A percentile compares a stretch with the other conserved stretches of the same genome.
Evolutionary conservation across 2,888 invertebrate genomes (phyloP).

Genomic region (Cybosia mesomella): DNA sequence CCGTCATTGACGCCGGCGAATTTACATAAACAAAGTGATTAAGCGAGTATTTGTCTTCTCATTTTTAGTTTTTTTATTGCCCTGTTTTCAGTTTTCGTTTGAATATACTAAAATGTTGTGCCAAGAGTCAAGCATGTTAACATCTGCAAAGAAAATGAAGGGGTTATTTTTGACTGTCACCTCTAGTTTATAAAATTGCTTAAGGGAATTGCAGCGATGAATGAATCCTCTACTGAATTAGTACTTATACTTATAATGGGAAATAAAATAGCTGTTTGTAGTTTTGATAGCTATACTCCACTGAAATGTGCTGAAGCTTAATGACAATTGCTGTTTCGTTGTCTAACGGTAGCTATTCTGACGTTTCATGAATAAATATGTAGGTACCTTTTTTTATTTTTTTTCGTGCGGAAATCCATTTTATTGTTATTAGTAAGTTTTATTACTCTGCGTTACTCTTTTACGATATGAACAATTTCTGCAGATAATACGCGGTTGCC

Average conservation of each 20-base stretch:
- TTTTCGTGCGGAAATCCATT: too few species aligned
- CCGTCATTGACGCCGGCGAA: conserved; percentile 56
- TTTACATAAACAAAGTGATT: conserved; percentile 71
- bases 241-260: conserved; percentile 14
- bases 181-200: conserved; percentile 44
- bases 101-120: conserved; percentile 60
- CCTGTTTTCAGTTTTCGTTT: conserved; percentile 56
- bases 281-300: conserved; percentile 1
- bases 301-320: background rate
- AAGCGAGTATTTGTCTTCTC: conserved; percentile 58
- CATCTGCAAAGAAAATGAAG: conserved; percentile 62
- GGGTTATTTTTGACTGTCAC: conserved; percentile 66
- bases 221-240: conserved; percentile 41
- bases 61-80: conserved; percentile 55
- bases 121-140: conserved; percentile 69
- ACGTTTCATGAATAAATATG: background rate
- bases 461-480: conserved; percentile 16
- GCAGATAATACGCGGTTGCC: background rate
- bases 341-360: background rate
- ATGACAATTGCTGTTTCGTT: background rate
- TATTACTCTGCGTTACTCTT: conserved; percentile 19
- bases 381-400: too few species aligned
- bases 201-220: conserved; percentile 31
- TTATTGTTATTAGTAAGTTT: conserved; percentile 11
- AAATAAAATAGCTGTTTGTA: conserved; percentile 28